phyloP scores from a whole-genome alignment of 2,113 vertebrate genomes.

The Chroicocephalus ridibundus region DNA sequence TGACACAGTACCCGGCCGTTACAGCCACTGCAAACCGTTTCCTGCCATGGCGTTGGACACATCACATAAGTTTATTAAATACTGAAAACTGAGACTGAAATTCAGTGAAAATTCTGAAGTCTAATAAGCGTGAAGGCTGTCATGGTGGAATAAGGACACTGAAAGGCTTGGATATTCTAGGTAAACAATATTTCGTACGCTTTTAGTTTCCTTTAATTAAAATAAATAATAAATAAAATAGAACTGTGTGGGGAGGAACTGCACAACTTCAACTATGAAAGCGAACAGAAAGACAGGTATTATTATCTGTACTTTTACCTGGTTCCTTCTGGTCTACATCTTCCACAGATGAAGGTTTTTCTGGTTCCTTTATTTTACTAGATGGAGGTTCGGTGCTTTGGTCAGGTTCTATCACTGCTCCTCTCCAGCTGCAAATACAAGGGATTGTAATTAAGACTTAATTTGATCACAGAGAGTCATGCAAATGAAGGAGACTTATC shows the following conservation, averaged over 20 bases:
- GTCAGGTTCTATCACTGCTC: conserved; percentile 83
- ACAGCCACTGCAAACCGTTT: background rate
- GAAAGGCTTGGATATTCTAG: background rate
- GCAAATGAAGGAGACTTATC: background rate
- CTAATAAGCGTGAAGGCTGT: background rate
- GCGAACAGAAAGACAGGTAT: background rate
- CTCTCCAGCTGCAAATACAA: conserved; percentile 78
- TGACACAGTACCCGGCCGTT: background rate
- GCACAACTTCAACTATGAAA: background rate
- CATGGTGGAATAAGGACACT: background rate
- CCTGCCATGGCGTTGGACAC: background rate
- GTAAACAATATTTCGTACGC: background rate
- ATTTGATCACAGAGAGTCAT: background rate
- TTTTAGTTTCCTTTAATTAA: background rate
- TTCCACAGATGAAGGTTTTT: conserved; percentile 47
- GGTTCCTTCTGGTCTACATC: conserved; percentile 37
- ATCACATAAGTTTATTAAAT: background rate
- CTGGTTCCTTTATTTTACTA: conserved; percentile 53
- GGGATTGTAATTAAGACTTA: background rate
- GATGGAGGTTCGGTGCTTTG: conserved; percentile 75
- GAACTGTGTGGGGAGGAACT: background rate
- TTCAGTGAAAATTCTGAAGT: background rate
- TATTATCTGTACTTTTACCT: conserved; percentile 65
- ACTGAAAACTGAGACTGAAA: background rate
- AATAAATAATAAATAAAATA: background rate